Evolutionary conservation across 2,113 vertebrate species (phyloP).

Genomic region (Cairina moschata): DNA sequence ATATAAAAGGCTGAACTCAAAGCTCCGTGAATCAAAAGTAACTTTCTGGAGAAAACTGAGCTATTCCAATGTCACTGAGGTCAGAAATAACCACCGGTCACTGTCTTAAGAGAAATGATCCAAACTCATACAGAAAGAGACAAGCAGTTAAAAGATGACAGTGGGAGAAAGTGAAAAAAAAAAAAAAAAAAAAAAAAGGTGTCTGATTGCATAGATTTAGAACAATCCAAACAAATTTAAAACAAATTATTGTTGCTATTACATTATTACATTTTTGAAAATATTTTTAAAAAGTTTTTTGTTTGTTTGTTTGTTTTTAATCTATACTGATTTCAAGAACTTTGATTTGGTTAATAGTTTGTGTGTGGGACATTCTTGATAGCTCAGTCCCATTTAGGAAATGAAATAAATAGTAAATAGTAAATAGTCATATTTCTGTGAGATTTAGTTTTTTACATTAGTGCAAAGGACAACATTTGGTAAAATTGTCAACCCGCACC

Average conservation of each 20-base stretch:
- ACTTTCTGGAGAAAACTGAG: background rate
- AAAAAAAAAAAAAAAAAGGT: background rate
- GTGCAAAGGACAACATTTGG: background rate
- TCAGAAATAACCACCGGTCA: background rate
- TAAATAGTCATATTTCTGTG: background rate
- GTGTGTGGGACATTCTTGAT: background rate
- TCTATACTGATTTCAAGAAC: background rate
- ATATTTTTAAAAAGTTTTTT: background rate
- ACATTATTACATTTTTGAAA: background rate
- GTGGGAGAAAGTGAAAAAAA: background rate
- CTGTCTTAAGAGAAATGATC: background rate
- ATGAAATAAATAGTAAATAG: background rate
- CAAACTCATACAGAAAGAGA: background rate
- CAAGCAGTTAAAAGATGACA: background rate
- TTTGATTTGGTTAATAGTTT: background rate
- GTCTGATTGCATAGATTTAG: background rate
- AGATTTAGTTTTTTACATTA: background rate
- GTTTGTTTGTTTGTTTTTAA: background rate
- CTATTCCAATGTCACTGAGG: background rate
- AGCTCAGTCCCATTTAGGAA: background rate
- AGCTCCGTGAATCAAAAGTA: background rate
- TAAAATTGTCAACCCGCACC: background rate
- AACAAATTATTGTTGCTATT: background rate
- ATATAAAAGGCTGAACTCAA: background rate
- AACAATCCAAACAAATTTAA: no score